These are phyloP conservation scores for Idaea dimidiata DNA, from an alignment of 2,888 invertebrate species.

Conservation along the genomic window DNA sequence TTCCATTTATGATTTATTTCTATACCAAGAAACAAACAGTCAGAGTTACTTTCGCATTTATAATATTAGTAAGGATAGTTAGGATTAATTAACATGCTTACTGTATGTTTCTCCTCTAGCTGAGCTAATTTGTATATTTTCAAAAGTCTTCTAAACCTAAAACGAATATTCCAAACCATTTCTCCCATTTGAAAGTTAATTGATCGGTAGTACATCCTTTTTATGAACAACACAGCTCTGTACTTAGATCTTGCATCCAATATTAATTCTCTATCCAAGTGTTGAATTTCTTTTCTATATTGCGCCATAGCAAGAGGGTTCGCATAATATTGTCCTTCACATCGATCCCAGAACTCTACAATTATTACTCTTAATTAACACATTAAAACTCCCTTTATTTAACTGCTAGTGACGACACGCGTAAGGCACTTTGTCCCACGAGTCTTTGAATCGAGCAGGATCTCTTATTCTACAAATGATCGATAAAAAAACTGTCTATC, in stretches of 20 bases:
- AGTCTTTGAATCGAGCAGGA: too few relatives aligned
- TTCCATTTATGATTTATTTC: too few relatives aligned
- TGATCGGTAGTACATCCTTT: constrained; percentile 6
- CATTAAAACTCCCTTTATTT: too few relatives aligned
- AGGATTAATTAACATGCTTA: neutral
- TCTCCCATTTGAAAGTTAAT: constrained; percentile 26
- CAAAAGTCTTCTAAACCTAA: constrained; percentile 27
- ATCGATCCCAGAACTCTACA: neutral
- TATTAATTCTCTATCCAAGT: constrained; percentile 20
- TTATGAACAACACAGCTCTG: constrained; percentile 24
- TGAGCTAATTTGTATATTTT: neutral
- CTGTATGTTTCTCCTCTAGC: neutral
- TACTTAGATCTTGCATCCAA: constrained; percentile 31
- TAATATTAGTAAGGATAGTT: too few relatives aligned
- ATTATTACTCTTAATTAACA: too few relatives aligned
- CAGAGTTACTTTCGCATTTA: too few relatives aligned
- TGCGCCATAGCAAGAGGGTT: neutral
- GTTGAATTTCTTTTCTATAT: constrained; percentile 10
- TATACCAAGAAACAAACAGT: too few relatives aligned
- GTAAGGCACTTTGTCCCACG: too few relatives aligned
- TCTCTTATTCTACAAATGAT: too few relatives aligned
- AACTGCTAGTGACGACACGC: too few relatives aligned
- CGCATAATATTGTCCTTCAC: neutral
- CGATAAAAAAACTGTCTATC: too few relatives aligned
- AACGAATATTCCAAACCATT: constrained; percentile 27